phyloP scores from a whole-genome alignment of 2,113 vertebrate genomes.

The Notarius quadriscutis region DNA sequence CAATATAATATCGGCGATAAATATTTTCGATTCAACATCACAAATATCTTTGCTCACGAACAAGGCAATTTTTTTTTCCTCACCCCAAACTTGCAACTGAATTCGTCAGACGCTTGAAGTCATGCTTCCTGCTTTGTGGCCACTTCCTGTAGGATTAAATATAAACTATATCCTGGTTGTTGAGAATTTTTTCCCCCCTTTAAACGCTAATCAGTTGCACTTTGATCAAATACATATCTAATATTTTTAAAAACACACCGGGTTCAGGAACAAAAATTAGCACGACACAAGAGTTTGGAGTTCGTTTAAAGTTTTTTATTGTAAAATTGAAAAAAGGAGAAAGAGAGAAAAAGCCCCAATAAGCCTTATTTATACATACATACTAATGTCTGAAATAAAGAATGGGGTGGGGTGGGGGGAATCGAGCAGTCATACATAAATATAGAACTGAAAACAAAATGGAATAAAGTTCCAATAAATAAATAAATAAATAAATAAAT shows the following conservation, averaged over 20 bases:
- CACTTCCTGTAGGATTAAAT: not conserved
- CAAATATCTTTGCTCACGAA: not conserved
- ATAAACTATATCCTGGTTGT: not conserved
- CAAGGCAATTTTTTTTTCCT: not conserved
- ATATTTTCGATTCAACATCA: not conserved
- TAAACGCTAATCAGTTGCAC: not conserved
- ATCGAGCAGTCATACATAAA: conserved; percentile 41
- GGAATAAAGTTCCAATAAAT: conserved; percentile 41
- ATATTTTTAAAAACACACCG: not conserved
- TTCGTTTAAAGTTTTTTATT: conserved; percentile 55
- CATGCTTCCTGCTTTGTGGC: not conserved
- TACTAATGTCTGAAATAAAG: conserved; percentile 51
- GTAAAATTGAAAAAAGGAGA: conserved; percentile 62
- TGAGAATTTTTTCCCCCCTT: not conserved
- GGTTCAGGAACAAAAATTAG: not conserved
- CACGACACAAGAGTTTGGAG: not conserved
- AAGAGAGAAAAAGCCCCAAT: conserved; percentile 57
- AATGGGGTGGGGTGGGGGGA: not conserved
- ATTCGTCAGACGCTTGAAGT: not conserved
- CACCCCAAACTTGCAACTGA: not conserved
- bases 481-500: conserved; percentile 51
- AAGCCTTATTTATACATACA: conserved; percentile 56
- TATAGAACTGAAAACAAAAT: conserved; percentile 47
- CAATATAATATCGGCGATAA: not conserved
- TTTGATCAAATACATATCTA: not conserved